These are phyloP conservation scores for Clarias magur DNA, from an alignment of 2,113 vertebrate species.

Conservation along the genomic window DNA sequence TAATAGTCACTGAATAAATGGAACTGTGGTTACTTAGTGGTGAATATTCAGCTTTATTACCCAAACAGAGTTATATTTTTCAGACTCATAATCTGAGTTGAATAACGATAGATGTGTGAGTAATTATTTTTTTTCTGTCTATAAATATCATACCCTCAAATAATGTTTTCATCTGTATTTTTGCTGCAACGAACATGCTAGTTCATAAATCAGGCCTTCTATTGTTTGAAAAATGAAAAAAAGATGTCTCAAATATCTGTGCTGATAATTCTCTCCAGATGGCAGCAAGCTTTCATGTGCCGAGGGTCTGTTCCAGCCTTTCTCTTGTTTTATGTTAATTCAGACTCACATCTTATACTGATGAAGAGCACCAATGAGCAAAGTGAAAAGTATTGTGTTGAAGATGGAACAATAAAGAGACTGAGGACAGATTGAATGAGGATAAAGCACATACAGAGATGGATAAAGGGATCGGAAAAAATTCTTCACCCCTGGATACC, in stretches of 20 bases:
- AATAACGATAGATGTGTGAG: conserved; percentile 52
- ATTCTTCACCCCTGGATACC: not conserved
- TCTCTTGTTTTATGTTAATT: conserved; percentile 56
- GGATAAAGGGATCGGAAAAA: not conserved
- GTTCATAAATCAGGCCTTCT: conserved; percentile 81
- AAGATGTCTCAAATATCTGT: conserved; percentile 79
- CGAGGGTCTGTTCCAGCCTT: conserved; percentile 60
- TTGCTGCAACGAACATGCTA: conserved; percentile 76
- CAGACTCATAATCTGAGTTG: conserved; percentile 17
- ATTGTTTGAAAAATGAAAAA: conserved; percentile 83
- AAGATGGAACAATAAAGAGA: conserved; percentile 28
- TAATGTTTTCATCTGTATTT: conserved; percentile 78
- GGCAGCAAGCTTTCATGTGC: conserved; percentile 72
- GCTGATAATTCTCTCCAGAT: conserved; percentile 80
- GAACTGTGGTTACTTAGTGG: conserved; percentile 40
- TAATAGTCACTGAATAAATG: conserved; percentile 7
- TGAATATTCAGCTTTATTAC: conserved; percentile 28
- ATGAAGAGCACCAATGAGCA: conserved; percentile 20
- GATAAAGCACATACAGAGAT: not conserved
- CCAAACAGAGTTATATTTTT: conserved; percentile 24
- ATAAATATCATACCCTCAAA: conserved; percentile 63
- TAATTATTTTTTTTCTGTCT: conserved; percentile 56
- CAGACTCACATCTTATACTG: conserved; percentile 49
- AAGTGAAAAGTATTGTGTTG: not conserved
- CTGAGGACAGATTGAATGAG: conserved; percentile 16